A percentile compares a stretch with the other conserved stretches of the same genome.
phyloP scores from a whole-genome alignment of 2,797 vertebrate genomes.

The Staurois parvus region DNA sequence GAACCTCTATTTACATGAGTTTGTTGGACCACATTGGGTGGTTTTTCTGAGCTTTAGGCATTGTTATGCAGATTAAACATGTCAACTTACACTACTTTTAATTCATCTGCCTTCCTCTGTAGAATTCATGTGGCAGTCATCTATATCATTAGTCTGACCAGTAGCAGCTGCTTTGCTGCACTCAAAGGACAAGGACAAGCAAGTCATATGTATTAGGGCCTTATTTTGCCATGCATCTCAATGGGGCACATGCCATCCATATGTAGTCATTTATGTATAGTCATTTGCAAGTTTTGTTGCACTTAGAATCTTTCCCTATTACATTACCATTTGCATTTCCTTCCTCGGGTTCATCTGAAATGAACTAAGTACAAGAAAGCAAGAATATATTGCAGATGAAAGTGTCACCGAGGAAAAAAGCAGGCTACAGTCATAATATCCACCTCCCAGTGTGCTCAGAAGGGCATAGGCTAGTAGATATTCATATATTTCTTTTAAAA shows the following conservation, averaged over 20 bases:
- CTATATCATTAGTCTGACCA: constrained; percentile 61
- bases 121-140: constrained; percentile 55
- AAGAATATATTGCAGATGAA: neutral
- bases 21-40: constrained; percentile 47
- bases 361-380: neutral
- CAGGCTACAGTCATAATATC: too few relatives aligned
- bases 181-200: constrained; percentile 34
- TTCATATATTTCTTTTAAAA: too few relatives aligned
- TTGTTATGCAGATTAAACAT: constrained; percentile 60
- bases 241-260: constrained; percentile 45
- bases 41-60: constrained; percentile 22
- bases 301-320: constrained; percentile 46
- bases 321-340: neutral
- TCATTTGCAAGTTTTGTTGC: constrained; percentile 45
- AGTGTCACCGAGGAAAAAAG: neutral
- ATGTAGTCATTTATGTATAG: constrained; percentile 18
- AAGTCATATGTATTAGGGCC: constrained; percentile 46
- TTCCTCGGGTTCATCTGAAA: neutral
- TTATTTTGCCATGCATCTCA: constrained; percentile 47
- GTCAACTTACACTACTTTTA: constrained; percentile 60
- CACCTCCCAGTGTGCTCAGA: too few relatives aligned
- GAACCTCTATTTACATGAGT: constrained; percentile 65
- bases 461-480: too few relatives aligned
- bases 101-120: constrained; percentile 58
- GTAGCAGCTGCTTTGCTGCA: constrained; percentile 58